These are phyloP conservation scores for Galemys pyrenaicus DNA, from an alignment of 2,113 vertebrate species.

Conservation along the genomic window DNA sequence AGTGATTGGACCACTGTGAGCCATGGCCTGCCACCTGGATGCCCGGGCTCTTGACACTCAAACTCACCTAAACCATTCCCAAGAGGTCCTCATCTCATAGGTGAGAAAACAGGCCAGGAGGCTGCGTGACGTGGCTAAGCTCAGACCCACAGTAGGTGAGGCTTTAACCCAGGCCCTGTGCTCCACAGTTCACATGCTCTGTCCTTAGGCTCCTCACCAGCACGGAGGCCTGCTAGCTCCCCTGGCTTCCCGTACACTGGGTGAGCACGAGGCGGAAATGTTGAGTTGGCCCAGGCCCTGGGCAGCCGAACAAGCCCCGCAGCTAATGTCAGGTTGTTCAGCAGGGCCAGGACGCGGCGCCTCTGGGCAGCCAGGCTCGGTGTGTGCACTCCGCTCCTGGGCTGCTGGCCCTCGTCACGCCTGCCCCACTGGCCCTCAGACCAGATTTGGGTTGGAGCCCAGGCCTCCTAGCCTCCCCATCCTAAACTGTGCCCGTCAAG, in stretches of 20 bases:
- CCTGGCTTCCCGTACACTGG: background rate
- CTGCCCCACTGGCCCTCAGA: background rate
- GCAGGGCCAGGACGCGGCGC: background rate
- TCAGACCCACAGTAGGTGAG: background rate
- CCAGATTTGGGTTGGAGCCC: background rate
- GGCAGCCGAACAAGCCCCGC: background rate
- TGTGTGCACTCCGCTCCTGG: background rate
- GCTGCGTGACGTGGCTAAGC: background rate
- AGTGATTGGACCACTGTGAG: rapidly evolving
- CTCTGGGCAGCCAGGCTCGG: background rate
- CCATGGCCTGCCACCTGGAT: background rate
- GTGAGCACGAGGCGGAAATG: background rate
- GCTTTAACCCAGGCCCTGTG: background rate
- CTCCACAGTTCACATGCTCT: background rate
- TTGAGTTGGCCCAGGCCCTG: background rate
- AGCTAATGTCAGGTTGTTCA: background rate
- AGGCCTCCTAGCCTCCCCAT: background rate
- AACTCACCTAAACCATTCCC: background rate
- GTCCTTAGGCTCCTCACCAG: background rate
- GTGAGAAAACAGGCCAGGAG: background rate
- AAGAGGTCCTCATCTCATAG: background rate
- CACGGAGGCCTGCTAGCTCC: background rate
- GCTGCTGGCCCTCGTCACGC: background rate
- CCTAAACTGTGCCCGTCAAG: no score
- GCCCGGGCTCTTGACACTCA: background rate